Evolutionary conservation across 2,888 invertebrate genomes (phyloP).

Genomic region (Lymantria monacha): DNA sequence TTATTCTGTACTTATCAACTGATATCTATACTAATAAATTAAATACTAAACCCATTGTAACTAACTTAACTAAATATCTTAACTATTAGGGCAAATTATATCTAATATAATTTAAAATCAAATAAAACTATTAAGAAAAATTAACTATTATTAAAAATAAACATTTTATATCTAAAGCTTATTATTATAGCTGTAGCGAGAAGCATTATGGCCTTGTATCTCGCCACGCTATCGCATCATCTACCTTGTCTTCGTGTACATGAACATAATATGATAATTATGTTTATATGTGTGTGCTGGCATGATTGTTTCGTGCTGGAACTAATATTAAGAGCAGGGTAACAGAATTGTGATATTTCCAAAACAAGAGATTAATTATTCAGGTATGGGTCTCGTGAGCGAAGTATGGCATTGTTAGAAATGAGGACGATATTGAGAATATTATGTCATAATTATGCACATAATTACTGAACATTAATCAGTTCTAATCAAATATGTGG

Average conservation of each 20-base stretch:
- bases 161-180: constrained; percentile 4
- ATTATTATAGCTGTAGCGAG: constrained; percentile 14
- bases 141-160: constrained; percentile 18
- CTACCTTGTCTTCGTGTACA: constrained; percentile 16
- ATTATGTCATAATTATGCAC: constrained; percentile 20
- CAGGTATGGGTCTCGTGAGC: constrained; percentile 3
- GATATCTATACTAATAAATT: constrained; percentile 26
- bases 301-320: constrained; percentile 5
- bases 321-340: constrained; percentile 32
- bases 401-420: constrained; percentile 5
- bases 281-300: background rate
- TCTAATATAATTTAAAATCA: constrained; percentile 22
- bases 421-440: constrained; percentile 8
- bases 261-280: constrained; percentile 1
- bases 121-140: background rate
- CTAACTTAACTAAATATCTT: constrained; percentile 23
- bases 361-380: background rate
- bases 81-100: background rate
- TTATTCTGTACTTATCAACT: constrained; percentile 8
- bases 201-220: constrained; percentile 20
- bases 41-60: constrained; percentile 28
- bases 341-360: background rate
- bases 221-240: constrained; percentile 15
- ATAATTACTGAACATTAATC: constrained; percentile 9
- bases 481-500: constrained; percentile 4